Evolutionary conservation across 2,113 vertebrate genomes (phyloP).

Genomic region (Channa maculata): DNA sequence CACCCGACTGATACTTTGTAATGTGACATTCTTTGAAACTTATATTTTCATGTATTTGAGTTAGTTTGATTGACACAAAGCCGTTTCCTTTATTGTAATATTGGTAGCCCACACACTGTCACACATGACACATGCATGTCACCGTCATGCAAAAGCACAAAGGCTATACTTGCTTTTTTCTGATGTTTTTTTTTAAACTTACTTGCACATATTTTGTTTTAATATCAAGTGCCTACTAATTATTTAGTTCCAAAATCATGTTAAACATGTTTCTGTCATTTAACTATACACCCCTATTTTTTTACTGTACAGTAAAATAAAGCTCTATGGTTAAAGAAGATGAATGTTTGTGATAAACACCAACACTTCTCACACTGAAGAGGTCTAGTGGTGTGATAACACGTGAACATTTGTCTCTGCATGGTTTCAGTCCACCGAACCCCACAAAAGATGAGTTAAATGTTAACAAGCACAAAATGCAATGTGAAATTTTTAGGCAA

Average conservation of each 20-base stretch:
- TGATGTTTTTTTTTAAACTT: too few relatives aligned
- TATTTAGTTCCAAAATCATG: not conserved
- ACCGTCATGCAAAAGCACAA: too few relatives aligned
- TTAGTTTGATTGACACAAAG: not conserved
- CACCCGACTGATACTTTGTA: not conserved
- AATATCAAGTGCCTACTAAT: not conserved
- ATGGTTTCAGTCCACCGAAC: constrained; percentile 1
- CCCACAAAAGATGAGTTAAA: constrained; percentile 31
- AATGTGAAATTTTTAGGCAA: not conserved
- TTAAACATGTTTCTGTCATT: not conserved
- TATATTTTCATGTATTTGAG: not conserved
- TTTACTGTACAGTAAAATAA: constrained; percentile 60
- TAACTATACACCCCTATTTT: not conserved
- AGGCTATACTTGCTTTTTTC: too few relatives aligned
- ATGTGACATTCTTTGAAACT: not conserved
- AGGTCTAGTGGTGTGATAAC: constrained; percentile 9
- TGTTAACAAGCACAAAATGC: constrained; percentile 18
- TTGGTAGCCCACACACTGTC: too few relatives aligned
- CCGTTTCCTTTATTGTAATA: not conserved
- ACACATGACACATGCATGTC: too few relatives aligned
- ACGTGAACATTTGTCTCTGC: constrained; percentile 28
- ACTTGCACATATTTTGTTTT: not conserved
- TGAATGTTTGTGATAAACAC: too few relatives aligned
- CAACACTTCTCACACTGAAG: not conserved
- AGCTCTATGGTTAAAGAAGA: constrained; percentile 26